Evolutionary conservation across 2,888 invertebrate species (phyloP).

Genomic region (Polietes domitor): DNA sequence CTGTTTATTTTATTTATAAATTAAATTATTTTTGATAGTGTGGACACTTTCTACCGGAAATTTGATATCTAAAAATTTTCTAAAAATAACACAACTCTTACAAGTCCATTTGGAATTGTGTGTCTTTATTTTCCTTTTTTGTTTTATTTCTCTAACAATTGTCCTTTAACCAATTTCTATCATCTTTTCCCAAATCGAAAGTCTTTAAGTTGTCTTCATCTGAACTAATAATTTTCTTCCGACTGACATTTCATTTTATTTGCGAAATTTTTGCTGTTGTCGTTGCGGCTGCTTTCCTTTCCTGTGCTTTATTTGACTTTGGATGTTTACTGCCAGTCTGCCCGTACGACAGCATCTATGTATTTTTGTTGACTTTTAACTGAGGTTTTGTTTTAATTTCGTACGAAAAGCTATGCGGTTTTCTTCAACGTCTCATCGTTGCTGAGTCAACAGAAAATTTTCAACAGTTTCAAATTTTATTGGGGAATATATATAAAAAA

Average conservation of each 20-base stretch:
- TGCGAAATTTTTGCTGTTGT: background rate
- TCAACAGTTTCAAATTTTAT: background rate
- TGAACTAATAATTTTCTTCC: background rate
- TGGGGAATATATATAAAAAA: too few species aligned
- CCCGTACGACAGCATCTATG: slow-evolving; percentile 32
- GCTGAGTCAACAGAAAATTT: background rate
- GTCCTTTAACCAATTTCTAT: too few species aligned
- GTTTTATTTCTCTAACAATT: too few species aligned
- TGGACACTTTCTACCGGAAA: too few species aligned
- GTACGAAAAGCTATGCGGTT: background rate
- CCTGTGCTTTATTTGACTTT: slow-evolving; percentile 55
- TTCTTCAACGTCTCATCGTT: background rate
- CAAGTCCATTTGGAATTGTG: too few species aligned
- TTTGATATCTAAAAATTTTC: too few species aligned
- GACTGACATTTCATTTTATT: slow-evolving; percentile 29
- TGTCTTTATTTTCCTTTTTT: too few species aligned
- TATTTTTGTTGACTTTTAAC: slow-evolving; percentile 53
- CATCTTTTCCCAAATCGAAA: too few species aligned
- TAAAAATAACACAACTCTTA: too few species aligned
- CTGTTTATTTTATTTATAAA: too few species aligned
- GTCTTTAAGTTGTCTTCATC: background rate
- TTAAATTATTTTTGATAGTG: too few species aligned
- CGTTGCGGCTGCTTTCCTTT: background rate
- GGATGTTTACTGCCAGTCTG: slow-evolving; percentile 62
- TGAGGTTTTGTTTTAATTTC: slow-evolving; percentile 29